Conservation (phyloP, 2,888 invertebrate genomes). For the Cheilosia pagana region DNA sequence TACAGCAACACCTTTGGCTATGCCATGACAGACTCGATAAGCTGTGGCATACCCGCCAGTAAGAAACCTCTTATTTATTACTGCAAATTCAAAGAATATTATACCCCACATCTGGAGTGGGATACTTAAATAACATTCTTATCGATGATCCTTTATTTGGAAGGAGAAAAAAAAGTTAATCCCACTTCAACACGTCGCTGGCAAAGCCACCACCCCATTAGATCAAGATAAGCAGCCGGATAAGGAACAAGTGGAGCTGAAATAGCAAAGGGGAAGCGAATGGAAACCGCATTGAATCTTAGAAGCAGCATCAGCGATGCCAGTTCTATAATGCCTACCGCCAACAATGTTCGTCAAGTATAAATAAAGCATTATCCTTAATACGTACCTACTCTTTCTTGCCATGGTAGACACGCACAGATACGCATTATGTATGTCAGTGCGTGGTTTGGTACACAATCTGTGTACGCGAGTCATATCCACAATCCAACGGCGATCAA, state of each 20-base stretch:
- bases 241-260: slow-evolving; percentile 37
- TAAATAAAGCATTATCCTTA: slow-evolving; percentile 55
- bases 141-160: slow-evolving; percentile 31
- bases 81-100: slow-evolving; percentile 7
- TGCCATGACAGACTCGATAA: slow-evolving; percentile 11
- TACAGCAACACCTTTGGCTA: slow-evolving; percentile 2
- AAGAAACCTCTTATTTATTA: slow-evolving; percentile 6
- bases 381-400: slow-evolving; percentile 9
- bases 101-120: background rate
- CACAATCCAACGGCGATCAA: background rate
- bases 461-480: background rate
- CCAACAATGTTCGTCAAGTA: slow-evolving; percentile 35
- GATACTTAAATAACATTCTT: slow-evolving; percentile 20
- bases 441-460: slow-evolving; percentile 10
- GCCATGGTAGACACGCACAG: slow-evolving; percentile 2
- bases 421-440: background rate
- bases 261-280: slow-evolving; percentile 11
- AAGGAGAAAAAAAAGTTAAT: slow-evolving; percentile 18
- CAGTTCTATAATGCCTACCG: slow-evolving; percentile 30
- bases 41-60: background rate
- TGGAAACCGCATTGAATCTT: slow-evolving; percentile 35
- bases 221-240: slow-evolving; percentile 45
- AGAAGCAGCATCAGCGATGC: slow-evolving; percentile 26
- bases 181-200: slow-evolving; percentile 48
- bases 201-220: slow-evolving; percentile 35